A percentile compares a stretch with the other conserved stretches of the same genome.
These are phyloP conservation scores for Sinocyclocheilus rhinocerous DNA, from an alignment of 2,113 vertebrate genomes.

Conservation along the genomic window DNA sequence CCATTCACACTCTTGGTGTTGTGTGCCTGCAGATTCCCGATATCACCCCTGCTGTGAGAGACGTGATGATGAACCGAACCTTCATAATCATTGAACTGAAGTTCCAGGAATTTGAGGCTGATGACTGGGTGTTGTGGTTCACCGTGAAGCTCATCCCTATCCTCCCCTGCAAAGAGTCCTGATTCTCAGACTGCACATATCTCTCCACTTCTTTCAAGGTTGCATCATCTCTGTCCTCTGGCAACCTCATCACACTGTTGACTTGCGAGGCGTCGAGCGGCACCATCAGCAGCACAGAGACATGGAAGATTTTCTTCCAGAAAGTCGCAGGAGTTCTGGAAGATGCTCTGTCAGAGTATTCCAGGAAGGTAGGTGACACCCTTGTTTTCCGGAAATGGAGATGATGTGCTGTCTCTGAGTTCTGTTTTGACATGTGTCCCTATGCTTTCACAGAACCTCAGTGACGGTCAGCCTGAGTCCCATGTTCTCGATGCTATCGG, in stretches of 20 bases:
- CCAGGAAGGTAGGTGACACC: conserved; percentile 46
- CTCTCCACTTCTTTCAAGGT: conserved; percentile 37
- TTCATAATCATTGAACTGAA: conserved; percentile 48
- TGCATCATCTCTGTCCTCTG: background rate
- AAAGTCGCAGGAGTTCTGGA: conserved; percentile 52
- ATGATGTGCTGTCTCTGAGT: background rate
- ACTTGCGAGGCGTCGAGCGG: conserved; percentile 51
- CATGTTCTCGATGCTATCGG: conserved; percentile 43
- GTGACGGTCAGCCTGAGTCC: background rate
- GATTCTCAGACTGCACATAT: background rate
- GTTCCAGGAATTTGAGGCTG: background rate
- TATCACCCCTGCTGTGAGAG: conserved; percentile 42
- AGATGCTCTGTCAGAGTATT: conserved; percentile 51
- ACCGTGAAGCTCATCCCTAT: conserved; percentile 39
- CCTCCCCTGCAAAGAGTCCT: background rate
- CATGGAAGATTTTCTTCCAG: conserved; percentile 64
- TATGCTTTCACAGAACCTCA: background rate
- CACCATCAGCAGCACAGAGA: background rate
- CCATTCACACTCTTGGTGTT: background rate
- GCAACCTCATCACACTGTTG: conserved; percentile 52
- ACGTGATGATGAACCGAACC: conserved; percentile 61
- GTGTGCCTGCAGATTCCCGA: conserved; percentile 11
- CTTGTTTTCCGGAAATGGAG: background rate
- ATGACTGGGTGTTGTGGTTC: conserved; percentile 40
- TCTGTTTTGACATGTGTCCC: background rate